Evolutionary conservation across 2,888 invertebrate genomes (phyloP), one percentile per base, ranked within the genome.

Genomic region (Drosophila atroscutellata): DNA sequence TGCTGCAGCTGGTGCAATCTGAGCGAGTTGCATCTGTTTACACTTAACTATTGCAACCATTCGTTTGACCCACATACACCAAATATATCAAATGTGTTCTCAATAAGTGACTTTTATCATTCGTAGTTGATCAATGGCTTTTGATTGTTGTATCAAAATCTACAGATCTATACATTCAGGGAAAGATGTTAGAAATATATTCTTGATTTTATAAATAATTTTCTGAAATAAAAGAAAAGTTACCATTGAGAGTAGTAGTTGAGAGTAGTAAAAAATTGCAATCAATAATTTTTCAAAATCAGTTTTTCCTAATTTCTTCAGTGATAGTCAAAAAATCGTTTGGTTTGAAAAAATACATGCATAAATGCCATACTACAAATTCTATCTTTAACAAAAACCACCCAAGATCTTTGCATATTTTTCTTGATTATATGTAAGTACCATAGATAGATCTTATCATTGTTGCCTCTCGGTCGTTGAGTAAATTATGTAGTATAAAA

Each of bases 401-500:
- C 13, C 26, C 28, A 37, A 28, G 26, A 28, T n/a, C 28, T 28
- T 55, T 80, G 86, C 78, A 83, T 85, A 78, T 77, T 85, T 63
- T 77, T 42, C 45, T 72, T 62, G 51, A 45, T 9, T 8, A 39
- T 8, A 13, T 30, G 37, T 20, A 45, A 37, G 55, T 54, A 66
- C 39, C n/a, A 60, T 62, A 37, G 51, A 51, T 20, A 79, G 75
- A 77, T 75, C 58, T 75, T 72, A 77, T 78, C 77, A 52, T 59
- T 28, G 30, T 28, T 3, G 50, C 28, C 26, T 52, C 50, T 47
- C 56, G 34, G 62, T 52, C 49, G 50, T 52, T 63, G 60, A 60
- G 59, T 61, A 84, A 84, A 87, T 84, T 77, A 81, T 66, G 81
- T 68, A 57, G 60, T 55, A 52, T 30, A 62, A 83, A 87, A 60